phyloP scores from a whole-genome alignment of 2,888 invertebrate species.

The Dicycla oo region DNA sequence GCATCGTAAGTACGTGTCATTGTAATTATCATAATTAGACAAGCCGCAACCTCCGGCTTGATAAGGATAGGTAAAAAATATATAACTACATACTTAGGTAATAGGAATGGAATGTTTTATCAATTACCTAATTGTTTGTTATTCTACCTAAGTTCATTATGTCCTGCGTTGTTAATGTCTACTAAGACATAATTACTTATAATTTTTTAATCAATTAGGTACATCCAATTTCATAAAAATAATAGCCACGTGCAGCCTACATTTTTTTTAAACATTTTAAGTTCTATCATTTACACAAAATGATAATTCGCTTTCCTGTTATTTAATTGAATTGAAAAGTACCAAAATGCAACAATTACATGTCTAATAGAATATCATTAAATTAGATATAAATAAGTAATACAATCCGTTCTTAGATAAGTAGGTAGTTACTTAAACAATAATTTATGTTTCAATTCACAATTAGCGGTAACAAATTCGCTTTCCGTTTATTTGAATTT shows the following conservation, averaged over 20 bases:
- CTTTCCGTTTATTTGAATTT: conserved; percentile 54
- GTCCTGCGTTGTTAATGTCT: conserved; percentile 11
- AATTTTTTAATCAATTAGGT: conserved; percentile 7
- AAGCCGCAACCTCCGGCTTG: conserved; percentile 41
- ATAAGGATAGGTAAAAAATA: conserved; percentile 17
- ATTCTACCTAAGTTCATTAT: not conserved
- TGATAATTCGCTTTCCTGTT: not conserved
- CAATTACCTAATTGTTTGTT: conserved; percentile 18
- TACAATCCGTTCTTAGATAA: conserved; percentile 5
- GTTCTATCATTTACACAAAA: not conserved
- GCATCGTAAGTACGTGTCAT: conserved; percentile 50
- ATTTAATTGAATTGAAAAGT: not conserved
- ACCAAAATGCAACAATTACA: not conserved
- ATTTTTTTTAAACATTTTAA: not conserved
- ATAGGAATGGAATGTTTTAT: conserved; percentile 29
- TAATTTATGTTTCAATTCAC: conserved; percentile 40
- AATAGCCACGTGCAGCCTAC: not conserved
- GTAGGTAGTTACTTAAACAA: conserved; percentile 4
- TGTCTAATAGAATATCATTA: not conserved
- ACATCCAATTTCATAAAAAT: not conserved
- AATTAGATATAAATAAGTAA: not conserved
- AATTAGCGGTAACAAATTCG: conserved; percentile 49
- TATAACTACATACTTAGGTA: conserved; percentile 1
- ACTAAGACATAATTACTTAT: conserved; percentile 1
- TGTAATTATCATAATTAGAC: conserved; percentile 58